Evolutionary conservation across 2,113 vertebrate species (phyloP).

Genomic region (Saccopteryx leptura): DNA sequence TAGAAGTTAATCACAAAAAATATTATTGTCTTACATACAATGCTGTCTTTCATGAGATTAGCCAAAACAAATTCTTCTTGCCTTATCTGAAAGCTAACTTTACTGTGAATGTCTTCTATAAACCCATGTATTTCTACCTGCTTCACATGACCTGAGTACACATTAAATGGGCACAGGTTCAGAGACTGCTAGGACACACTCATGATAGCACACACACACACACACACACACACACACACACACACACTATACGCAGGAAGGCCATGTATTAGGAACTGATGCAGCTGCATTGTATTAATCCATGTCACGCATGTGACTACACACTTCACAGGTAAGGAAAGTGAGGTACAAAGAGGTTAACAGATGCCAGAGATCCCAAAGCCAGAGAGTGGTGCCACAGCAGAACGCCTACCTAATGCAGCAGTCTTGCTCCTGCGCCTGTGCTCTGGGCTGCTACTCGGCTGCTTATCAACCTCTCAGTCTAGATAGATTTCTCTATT

Average conservation of each 20-base stretch:
- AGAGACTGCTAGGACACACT: background rate
- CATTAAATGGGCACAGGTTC: background rate
- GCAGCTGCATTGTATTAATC: background rate
- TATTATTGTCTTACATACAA: background rate
- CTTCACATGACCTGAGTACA: background rate
- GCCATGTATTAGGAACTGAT: background rate
- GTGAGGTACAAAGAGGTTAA: background rate
- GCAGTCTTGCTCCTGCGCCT: background rate
- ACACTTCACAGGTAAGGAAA: background rate
- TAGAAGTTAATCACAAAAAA: conserved; percentile 9
- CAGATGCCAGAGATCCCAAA: background rate
- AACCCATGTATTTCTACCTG: conserved; percentile 27
- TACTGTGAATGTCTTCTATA: background rate
- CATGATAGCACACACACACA: background rate
- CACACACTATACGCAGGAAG: background rate
- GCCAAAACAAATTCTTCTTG: conserved; percentile 45
- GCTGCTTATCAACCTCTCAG: background rate
- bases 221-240: background rate
- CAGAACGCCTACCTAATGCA: background rate
- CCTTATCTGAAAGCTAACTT: conserved; percentile 43
- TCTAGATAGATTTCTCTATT: conserved; percentile 6
- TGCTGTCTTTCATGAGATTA: conserved; percentile 24
- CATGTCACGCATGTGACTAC: background rate
- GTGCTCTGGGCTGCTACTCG: background rate
- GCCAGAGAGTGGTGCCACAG: background rate